phyloP scores from a whole-genome alignment of 2,888 invertebrate genomes.

The Thymelicus lineola region DNA sequence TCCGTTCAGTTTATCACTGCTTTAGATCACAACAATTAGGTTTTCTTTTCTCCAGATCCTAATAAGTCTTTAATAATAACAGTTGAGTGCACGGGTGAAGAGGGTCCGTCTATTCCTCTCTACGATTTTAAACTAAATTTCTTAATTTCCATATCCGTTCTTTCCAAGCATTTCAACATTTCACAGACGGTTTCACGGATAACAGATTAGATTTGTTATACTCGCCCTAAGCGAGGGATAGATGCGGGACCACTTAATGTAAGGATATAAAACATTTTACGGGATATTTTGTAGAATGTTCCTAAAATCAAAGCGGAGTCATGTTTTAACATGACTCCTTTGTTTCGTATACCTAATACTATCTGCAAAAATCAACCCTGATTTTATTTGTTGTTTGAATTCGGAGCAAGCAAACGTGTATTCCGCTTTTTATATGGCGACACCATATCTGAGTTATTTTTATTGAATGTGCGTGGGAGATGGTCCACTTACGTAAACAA shows the following conservation, averaged over 20 bases:
- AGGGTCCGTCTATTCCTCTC: not conserved
- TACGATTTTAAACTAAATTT: not conserved
- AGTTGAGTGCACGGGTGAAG: no score
- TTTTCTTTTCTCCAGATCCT: no score
- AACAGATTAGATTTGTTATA: constrained; percentile 16
- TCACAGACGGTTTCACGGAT: constrained; percentile 10
- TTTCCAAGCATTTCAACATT: constrained; percentile 6
- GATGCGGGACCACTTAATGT: constrained; percentile 9
- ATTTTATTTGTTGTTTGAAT: not conserved
- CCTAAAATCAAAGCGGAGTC: not conserved
- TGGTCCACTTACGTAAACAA: no score
- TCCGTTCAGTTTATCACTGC: no score
- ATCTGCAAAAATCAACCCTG: not conserved
- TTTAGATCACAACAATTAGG: no score
- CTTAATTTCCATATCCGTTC: constrained; percentile 1
- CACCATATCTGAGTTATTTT: no score
- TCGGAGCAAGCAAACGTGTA: not conserved
- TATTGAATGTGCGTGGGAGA: no score
- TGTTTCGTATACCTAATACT: not conserved
- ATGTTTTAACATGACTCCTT: not conserved
- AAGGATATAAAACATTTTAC: constrained; percentile 8
- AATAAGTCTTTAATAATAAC: no score
- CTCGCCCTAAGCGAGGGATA: not conserved
- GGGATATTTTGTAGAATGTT: not conserved
- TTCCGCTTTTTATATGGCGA: no score